phyloP scores from a whole-genome alignment of 2,888 invertebrate genomes.

The Leptopterna dolabrata region DNA sequence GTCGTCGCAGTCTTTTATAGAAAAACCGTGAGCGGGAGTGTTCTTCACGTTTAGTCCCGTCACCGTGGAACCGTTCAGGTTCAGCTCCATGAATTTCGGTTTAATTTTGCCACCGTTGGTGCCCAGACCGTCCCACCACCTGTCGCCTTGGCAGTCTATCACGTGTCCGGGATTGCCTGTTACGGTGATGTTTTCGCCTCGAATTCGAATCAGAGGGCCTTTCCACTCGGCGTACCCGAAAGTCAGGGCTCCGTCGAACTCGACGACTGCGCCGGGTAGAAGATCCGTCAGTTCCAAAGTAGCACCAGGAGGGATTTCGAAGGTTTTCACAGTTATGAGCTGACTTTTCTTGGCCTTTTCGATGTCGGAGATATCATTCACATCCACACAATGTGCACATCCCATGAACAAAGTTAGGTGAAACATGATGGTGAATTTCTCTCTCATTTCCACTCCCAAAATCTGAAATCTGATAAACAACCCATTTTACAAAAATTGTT shows the following conservation, averaged over 20 bases:
- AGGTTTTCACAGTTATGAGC: neutral
- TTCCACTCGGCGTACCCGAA: neutral
- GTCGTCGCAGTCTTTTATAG: neutral
- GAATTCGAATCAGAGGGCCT: neutral
- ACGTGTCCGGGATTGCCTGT: neutral
- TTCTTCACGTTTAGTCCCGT: slow-evolving; percentile 1
- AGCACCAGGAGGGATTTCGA: neutral
- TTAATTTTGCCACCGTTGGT: neutral
- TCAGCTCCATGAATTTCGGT: neutral
- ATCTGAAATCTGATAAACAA: neutral
- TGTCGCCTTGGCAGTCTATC: neutral
- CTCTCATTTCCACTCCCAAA: neutral
- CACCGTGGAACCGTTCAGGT: neutral
- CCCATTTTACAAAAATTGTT: neutral
- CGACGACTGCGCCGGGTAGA: neutral
- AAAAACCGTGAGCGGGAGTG: neutral
- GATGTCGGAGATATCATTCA: neutral
- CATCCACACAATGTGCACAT: neutral
- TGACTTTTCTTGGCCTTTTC: neutral
- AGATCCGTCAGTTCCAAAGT: neutral
- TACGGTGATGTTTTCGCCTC: neutral
- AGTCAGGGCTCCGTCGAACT: neutral
- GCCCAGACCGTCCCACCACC: slow-evolving; percentile 10
- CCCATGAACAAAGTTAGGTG: neutral
- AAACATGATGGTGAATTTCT: neutral